phyloP scores from a whole-genome alignment of 2,888 invertebrate genomes.

The Notodonta dromedarius region DNA sequence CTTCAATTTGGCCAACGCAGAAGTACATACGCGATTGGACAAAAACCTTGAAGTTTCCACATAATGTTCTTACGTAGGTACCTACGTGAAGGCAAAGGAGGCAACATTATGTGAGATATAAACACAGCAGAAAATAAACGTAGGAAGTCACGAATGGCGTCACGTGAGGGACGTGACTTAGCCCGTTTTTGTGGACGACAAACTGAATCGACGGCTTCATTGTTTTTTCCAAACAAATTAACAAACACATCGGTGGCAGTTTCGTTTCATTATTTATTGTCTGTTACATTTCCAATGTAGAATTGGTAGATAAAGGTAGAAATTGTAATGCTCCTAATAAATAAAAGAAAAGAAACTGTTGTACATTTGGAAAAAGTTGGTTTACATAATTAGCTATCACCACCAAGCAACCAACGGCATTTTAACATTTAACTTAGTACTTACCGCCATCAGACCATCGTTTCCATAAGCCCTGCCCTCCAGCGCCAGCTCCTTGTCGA shows the following conservation, averaged over 20 bases:
- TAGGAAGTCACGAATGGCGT: conserved; percentile 4
- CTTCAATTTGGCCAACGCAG: background rate
- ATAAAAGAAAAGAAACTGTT: no score
- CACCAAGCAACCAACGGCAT: no score
- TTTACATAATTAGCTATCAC: no score
- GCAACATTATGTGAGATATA: background rate
- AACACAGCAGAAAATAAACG: background rate
- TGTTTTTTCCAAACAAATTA: background rate
- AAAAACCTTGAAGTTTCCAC: conserved; percentile 1
- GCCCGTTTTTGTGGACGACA: conserved; percentile 23
- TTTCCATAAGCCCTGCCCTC: conserved; percentile 84
- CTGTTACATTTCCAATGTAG: no score
- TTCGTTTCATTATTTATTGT: background rate
- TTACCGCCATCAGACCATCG: conserved; percentile 89
- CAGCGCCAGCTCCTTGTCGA: conserved; percentile 88
- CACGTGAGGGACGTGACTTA: conserved; percentile 30
- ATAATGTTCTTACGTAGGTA: background rate
- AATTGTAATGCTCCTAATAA: no score
- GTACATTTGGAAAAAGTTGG: no score
- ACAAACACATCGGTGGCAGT: background rate
- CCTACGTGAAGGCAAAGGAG: background rate
- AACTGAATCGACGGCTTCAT: conserved; percentile 20
- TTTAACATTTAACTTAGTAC: conserved; percentile 40
- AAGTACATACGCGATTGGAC: background rate
- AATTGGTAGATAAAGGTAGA: no score